These are phyloP conservation scores for Schmidtea mediterranea DNA, from an alignment of 1,140 invertebrate genomes.

Conservation along the genomic window DNA sequence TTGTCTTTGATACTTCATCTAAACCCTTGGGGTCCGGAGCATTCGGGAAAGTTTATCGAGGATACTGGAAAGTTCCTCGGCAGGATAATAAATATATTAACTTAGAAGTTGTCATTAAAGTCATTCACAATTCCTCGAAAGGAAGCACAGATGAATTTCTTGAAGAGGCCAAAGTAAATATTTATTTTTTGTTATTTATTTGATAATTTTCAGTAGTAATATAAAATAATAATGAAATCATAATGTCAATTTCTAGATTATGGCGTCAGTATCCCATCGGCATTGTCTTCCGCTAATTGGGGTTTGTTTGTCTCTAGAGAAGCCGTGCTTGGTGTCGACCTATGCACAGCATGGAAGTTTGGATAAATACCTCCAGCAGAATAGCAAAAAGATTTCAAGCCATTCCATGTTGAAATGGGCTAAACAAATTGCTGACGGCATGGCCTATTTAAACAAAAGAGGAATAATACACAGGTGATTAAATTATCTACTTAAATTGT, in stretches of 20 bases:
- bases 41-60: slow-evolving; percentile 3
- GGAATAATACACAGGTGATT: slow-evolving; percentile 23
- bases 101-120: too few species aligned
- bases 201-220: background rate
- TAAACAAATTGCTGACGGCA: slow-evolving; percentile 50
- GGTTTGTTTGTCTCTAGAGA: background rate
- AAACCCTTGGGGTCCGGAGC: slow-evolving; percentile 4
- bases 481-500: background rate
- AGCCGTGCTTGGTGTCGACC: background rate
- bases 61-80: slow-evolving; percentile 1
- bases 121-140: too few species aligned
- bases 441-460: slow-evolving; percentile 55
- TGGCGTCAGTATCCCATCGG: slow-evolving; percentile 2
- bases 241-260: slow-evolving; percentile 2
- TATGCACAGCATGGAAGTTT: background rate
- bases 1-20: background rate
- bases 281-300: slow-evolving; percentile 4
- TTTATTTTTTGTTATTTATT: background rate
- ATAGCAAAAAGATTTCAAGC: background rate
- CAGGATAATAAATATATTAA: too few species aligned
- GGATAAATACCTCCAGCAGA: background rate
- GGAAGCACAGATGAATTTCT: slow-evolving; percentile 1
- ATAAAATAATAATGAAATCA: background rate
- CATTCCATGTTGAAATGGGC: background rate
- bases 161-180: background rate